Conservation (phyloP, 2,113 vertebrate species). For the Lamprotornis superbus region DNA sequence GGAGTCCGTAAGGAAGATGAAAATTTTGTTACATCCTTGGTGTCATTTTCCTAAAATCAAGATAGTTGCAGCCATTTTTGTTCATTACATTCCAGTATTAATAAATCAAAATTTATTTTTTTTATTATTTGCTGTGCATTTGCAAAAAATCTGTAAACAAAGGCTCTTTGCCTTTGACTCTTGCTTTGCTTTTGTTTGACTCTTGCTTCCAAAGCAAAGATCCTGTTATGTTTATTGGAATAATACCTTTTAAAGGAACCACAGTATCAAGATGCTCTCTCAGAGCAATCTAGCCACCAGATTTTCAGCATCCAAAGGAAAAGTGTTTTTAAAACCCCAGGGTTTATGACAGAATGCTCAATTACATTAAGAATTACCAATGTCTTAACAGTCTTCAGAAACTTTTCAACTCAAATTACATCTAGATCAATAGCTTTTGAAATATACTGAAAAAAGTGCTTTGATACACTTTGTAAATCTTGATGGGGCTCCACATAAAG, state of each 20-base stretch:
- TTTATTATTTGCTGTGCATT: background rate
- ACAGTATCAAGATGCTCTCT: background rate
- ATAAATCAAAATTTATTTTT: background rate
- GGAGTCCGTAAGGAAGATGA: background rate
- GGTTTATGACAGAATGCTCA: background rate
- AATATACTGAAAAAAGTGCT: background rate
- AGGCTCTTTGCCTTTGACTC: background rate
- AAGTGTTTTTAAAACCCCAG: background rate
- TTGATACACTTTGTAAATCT: background rate
- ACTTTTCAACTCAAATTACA: background rate
- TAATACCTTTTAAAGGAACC: background rate
- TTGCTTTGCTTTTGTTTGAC: no score
- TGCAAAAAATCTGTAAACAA: background rate
- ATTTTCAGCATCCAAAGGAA: background rate
- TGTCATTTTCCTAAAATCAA: background rate
- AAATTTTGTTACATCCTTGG: background rate
- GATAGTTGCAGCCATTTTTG: background rate
- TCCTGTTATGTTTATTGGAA: rapidly evolving
- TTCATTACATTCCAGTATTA: background rate
- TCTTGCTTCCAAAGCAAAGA: background rate
- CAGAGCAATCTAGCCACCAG: background rate
- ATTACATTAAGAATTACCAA: background rate
- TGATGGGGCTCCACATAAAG: background rate
- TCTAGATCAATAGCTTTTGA: background rate
- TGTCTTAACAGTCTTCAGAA: background rate